Base-by-base conservation (phyloP, 2,797 vertebrate genomes). In the Cetoscarus ocellatus region DNA sequence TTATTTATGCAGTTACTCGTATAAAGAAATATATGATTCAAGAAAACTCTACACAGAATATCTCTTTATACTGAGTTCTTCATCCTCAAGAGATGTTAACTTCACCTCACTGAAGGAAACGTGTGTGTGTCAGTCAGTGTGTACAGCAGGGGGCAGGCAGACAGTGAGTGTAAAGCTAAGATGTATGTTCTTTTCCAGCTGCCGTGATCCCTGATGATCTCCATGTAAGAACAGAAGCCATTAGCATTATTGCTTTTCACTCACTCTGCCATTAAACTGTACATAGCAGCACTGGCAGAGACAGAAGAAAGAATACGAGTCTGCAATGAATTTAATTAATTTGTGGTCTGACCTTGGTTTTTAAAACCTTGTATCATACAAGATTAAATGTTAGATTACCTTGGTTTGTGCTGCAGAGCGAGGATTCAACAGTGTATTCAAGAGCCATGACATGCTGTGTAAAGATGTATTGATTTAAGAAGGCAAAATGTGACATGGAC, bases 81-180 rank as follows among this genome's bases (percentile, higher is more conserved):
- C 19, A 34, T 19, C 11, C 19, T 14, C 27, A 42, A 10, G 6
- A 59, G 60, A 51, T 8, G 3, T n/a, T 10, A 19, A 34, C n/a
- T 17, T 51, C 18, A 34, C 2, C 15, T 2, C 18, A 54, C 9
- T 50, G 15, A 63, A n/a, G 17, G 11, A 19, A 10, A 18, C 3
- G 12, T 15, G 39, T 1, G 64, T 72, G 15, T 53, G 43, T n/a
- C n/a, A 70, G 50, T 42, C 63, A 51, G 48, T 51, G 13, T 80
- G 27, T 59, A 51, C 70, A 88, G 74, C 52, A 81, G 68, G 59
- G 55, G 63, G 73, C 63, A 75, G 48, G 52, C 63, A 50, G 58
- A 35, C 57, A 55, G 48, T 18, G n/a, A 57, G 36, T 9, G 0
- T n/a, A 19, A 17, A 71, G 18, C 27, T 19, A 14, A 36, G 15